Evolutionary conservation across 2,888 invertebrate genomes (phyloP), one percentile per base, ranked within the genome.

Genomic region (Lobophora halterata): DNA sequence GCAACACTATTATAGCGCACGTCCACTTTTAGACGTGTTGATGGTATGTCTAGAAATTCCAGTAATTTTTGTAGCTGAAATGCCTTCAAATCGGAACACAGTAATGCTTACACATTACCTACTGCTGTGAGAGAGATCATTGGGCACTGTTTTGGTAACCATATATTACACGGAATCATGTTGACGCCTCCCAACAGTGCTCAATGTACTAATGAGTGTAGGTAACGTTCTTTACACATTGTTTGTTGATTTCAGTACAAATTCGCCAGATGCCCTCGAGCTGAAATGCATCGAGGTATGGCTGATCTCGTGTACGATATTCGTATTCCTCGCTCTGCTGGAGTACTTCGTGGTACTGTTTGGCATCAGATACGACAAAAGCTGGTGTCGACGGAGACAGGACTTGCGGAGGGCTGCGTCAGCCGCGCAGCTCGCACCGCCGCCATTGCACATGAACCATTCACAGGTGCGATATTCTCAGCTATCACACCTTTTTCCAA

Each of bases 251-350:
- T 73, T 1, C 79, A 90, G 91, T 66, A 90, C 91, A 68, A 91
- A 91, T 69, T 91, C 91, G 12, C 91, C 91, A 12, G 90, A 90
- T 58, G 90, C 91, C 1, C 71, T 91, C 34, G 90, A 91, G 66
- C 68, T 91, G 40, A 91, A 91, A 62, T 91, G 90, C 67, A 90
- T 91, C 53, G 91, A 91, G 65, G 91, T 91, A 50, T 91, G 91
- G 91, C 77, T 91, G 64, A 90, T 91, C 67, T 90, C 90, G 23
- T 91, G 91, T 78, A 91, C 91, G 24, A 71, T 91, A 57, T 91
- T 91, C 72, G 91, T 91, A 48, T 91, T 91, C 71, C 79, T 90
- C 53, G 90, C 91, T 1, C 71, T 91, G 31, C 77, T 91, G 61
- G 91, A 91, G 67, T 91, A 91, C 69, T 91, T 91, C 61, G 88